Conservation (phyloP, 1,140 invertebrate species). For the Teleopsis dalmanni region DNA sequence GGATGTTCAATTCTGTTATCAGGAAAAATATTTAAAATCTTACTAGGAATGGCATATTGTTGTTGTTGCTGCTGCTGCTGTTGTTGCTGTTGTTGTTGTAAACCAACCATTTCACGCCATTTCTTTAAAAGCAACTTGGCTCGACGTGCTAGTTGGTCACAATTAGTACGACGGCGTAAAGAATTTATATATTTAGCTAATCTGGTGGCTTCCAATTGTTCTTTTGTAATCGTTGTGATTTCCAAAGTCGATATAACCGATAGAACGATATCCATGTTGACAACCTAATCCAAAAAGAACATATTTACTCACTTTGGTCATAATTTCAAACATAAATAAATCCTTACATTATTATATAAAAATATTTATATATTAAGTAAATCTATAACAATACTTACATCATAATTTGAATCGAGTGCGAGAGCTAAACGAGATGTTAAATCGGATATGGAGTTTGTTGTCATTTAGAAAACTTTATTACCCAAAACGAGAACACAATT, state of each 20-base stretch:
- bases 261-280: conserved; percentile 85
- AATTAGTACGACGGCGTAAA: conserved; percentile 71
- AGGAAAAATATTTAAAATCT: too few species aligned
- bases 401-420: conserved; percentile 60
- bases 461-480: conserved; percentile 39
- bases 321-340: too few species aligned
- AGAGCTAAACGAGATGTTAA: conserved; percentile 57
- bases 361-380: too few species aligned
- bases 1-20: too few species aligned
- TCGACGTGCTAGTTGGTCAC: conserved; percentile 72
- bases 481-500: background rate
- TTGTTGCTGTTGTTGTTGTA: conserved; percentile 36
- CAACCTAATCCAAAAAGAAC: conserved; percentile 61
- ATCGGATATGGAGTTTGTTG: conserved; percentile 46
- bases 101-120: conserved; percentile 70
- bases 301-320: too few species aligned
- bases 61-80: background rate
- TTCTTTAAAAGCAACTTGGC: conserved; percentile 84
- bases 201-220: conserved; percentile 85
- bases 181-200: conserved; percentile 92
- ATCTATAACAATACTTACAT: conserved; percentile 50
- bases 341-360: conserved; percentile 3
- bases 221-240: conserved; percentile 87
- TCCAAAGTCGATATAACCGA: conserved; percentile 89
- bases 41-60: background rate